A percentile compares a stretch with the other conserved stretches of the same genome.
phyloP scores from a whole-genome alignment of 1,140 invertebrate genomes.

The Lethocerus indicus region DNA sequence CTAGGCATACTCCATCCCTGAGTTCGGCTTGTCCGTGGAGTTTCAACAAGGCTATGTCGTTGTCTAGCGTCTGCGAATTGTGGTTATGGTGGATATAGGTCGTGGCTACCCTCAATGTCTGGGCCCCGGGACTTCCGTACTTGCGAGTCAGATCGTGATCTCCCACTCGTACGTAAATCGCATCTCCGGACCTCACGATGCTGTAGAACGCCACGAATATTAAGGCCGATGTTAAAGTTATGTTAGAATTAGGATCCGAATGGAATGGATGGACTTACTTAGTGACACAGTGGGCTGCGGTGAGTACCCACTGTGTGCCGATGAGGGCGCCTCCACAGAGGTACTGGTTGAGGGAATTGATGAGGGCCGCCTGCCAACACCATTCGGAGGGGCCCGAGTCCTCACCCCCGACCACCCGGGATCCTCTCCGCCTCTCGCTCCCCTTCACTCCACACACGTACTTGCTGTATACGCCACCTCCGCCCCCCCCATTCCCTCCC shows the following conservation, averaged over 20 bases:
- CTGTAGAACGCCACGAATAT: slow-evolving; percentile 31
- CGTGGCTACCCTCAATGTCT: slow-evolving; percentile 72
- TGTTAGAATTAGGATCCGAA: background rate
- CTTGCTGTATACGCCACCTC: no score
- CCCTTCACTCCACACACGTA: slow-evolving; percentile 86
- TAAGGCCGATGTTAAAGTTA: background rate
- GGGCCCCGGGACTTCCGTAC: slow-evolving; percentile 71
- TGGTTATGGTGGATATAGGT: slow-evolving; percentile 95
- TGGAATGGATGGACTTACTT: slow-evolving; percentile 43
- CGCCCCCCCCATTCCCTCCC: no score
- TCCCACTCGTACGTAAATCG: slow-evolving; percentile 79
- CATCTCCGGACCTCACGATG: slow-evolving; percentile 76
- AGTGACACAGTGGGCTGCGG: slow-evolving; percentile 88
- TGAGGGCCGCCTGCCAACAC: slow-evolving; percentile 90
- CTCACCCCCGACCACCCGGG: slow-evolving; percentile 74
- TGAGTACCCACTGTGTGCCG: slow-evolving; percentile 86
- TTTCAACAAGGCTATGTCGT: slow-evolving; percentile 87
- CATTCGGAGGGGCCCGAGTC: slow-evolving; percentile 80
- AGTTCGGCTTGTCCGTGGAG: slow-evolving; percentile 79
- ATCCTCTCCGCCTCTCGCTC: slow-evolving; percentile 25
- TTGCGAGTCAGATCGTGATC: slow-evolving; percentile 81
- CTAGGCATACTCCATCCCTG: slow-evolving; percentile 63
- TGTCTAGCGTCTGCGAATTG: slow-evolving; percentile 88
- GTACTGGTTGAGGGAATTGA: slow-evolving; percentile 86
- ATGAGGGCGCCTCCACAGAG: slow-evolving; percentile 91